These are phyloP conservation scores for Eupsilia transversa DNA, from an alignment of 2,888 invertebrate species.

Conservation along the genomic window DNA sequence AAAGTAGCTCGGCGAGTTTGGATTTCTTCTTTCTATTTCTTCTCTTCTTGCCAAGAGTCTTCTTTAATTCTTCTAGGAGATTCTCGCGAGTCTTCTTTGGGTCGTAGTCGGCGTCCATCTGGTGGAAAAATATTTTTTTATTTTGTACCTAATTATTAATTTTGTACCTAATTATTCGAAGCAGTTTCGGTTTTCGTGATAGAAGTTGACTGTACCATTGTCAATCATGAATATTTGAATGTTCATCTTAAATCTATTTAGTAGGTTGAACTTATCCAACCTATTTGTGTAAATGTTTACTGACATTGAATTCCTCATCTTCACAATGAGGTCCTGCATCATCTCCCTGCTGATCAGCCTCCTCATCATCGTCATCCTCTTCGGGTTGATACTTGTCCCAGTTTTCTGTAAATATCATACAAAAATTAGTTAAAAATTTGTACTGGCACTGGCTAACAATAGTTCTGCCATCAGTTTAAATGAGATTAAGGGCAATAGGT, in stretches of 20 bases:
- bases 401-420: constrained; percentile 88
- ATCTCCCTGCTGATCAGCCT: constrained; percentile 40
- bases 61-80: constrained; percentile 90
- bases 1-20: constrained; percentile 94
- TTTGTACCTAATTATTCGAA: not conserved
- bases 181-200: not conserved
- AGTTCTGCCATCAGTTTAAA: not conserved
- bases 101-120: constrained; percentile 98
- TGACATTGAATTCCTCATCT: constrained; percentile 95
- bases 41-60: constrained; percentile 90
- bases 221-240: not conserved
- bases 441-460: not conserved
- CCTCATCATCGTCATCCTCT: constrained; percentile 67
- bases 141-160: not conserved
- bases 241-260: not conserved
- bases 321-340: constrained; percentile 92
- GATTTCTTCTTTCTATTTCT: constrained; percentile 92
- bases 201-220: not conserved
- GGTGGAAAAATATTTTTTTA: constrained; percentile 4
- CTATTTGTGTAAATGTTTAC: constrained; percentile 50
- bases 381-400: constrained; percentile 92
- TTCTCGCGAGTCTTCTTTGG: constrained; percentile 87
- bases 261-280: not conserved
- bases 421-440: not conserved
- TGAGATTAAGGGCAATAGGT: not conserved